These are phyloP conservation scores for Tenebrosternarchus preto DNA, from an alignment of 2,113 vertebrate species.

Conservation along the genomic window DNA sequence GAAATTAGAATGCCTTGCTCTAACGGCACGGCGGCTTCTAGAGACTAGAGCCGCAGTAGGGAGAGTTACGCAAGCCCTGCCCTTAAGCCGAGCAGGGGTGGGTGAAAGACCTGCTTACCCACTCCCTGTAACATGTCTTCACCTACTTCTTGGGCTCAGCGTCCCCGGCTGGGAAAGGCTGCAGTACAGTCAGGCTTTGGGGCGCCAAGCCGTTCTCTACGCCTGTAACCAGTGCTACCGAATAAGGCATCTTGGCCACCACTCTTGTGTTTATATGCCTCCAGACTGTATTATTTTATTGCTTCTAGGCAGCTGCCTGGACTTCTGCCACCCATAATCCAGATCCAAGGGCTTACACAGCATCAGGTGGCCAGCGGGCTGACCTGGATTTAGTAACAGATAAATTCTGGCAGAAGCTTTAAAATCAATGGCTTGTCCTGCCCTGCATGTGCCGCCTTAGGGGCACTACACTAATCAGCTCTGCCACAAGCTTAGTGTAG, in stretches of 20 bases:
- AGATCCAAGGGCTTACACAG: constrained; percentile 14
- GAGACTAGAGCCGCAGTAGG: neutral
- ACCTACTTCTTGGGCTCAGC: neutral
- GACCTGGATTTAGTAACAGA: constrained; percentile 24
- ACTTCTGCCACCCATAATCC: constrained; percentile 22
- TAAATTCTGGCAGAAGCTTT: neutral
- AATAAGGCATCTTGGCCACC: neutral
- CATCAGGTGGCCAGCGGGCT: constrained; percentile 3
- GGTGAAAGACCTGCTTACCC: neutral
- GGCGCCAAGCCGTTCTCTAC: no score
- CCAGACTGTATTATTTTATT: constrained; percentile 22
- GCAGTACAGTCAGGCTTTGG: neutral
- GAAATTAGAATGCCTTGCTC: no score
- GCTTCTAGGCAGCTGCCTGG: neutral
- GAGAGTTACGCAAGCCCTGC: neutral
- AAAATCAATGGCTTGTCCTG: constrained; percentile 10
- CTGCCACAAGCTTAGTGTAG: neutral
- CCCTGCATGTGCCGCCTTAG: neutral
- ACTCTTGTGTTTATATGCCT: constrained; percentile 16
- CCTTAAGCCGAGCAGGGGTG: neutral
- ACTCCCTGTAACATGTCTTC: neutral
- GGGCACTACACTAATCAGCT: neutral
- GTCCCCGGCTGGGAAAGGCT: neutral
- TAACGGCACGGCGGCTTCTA: neutral
- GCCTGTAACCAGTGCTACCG: neutral